Evolutionary conservation across 2,888 invertebrate species (phyloP), one percentile per base, ranked within the genome.

Genomic region (Mythimna pallens): DNA sequence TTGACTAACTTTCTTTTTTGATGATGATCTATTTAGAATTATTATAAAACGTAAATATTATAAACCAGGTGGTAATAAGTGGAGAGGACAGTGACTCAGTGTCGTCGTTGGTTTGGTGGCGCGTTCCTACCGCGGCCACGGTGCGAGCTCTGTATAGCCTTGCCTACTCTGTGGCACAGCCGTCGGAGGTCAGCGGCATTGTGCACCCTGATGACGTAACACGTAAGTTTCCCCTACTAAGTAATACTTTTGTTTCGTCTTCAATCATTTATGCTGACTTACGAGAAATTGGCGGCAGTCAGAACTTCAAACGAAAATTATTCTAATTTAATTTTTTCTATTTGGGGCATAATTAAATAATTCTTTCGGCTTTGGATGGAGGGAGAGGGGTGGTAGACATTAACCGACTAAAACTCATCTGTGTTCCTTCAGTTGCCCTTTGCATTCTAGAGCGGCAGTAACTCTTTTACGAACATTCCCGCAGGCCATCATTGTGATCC

Each of bases 141-240:
- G 96, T 96, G 66, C 93, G 93, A 22, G 94, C 96, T 22, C 90
- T 96, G 34, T 96, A 95, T 83, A 87, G 91, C 30, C 93, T 96
- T 43, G 93, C 96, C 5, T 93, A 92, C 86, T 90, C 92, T 2
- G 95, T 95, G 47, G 94, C 95, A 30, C 95, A 93, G 80, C 94
- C 93, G 2, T 81, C 86, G 1, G 94, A 94, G 47, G 70, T 85
- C 50, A 91, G 83, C 68, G 91, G 91, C 30, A 85, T 91, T 80
- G 97, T 98, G 36, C 98, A 98, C 83, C 97, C 97, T 7, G 97
- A 97, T 81, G 98, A 98, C 88, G 96, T 97, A 78, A 95, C 97
- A 87, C 94, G 97, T 97, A 89, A 91, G 94, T 59, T 59, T 36
- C 10, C n/a, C 2, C 12, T 36, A n/a, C 10, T 36, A 8, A 25